phyloP scores from a whole-genome alignment of 2,797 vertebrate genomes.

The Falco berigora region DNA sequence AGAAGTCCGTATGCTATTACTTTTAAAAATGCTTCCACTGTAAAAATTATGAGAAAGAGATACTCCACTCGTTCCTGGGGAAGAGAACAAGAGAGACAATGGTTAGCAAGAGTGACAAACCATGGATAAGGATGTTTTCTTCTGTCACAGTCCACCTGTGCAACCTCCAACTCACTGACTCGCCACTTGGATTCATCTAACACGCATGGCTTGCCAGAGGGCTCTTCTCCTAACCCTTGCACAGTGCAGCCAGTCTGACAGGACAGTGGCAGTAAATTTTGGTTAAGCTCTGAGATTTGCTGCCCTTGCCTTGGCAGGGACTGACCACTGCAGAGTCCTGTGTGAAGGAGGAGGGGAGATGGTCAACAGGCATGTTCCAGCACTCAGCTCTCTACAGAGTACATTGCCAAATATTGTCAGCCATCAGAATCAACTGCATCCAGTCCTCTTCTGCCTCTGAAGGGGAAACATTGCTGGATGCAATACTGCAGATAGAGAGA shows the following conservation, averaged over 20 bases:
- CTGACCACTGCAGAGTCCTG: neutral
- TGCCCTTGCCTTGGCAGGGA: neutral
- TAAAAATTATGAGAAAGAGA: slow-evolving; percentile 99
- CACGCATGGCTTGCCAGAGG: neutral
- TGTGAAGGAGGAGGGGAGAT: neutral
- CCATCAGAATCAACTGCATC: neutral
- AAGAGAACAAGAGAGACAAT: slow-evolving; percentile 53
- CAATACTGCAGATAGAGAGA: neutral
- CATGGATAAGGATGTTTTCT: neutral
- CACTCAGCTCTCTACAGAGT: neutral
- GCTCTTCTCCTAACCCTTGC: neutral
- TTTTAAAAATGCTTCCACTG: slow-evolving; percentile 99
- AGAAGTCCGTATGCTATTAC: slow-evolving; percentile 98
- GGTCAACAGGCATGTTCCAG: neutral
- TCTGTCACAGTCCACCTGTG: neutral
- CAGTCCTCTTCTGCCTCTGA: neutral
- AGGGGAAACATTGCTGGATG: neutral
- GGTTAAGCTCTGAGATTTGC: neutral
- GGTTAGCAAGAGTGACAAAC: neutral
- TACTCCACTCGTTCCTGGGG: slow-evolving; percentile 97
- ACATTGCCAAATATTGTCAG: neutral
- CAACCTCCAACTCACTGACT: neutral
- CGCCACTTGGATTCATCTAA: neutral
- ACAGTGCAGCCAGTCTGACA: neutral
- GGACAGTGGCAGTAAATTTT: neutral